These are phyloP conservation scores for Chloroceryle aenea DNA, from an alignment of 2,113 vertebrate species.

Conservation along the genomic window DNA sequence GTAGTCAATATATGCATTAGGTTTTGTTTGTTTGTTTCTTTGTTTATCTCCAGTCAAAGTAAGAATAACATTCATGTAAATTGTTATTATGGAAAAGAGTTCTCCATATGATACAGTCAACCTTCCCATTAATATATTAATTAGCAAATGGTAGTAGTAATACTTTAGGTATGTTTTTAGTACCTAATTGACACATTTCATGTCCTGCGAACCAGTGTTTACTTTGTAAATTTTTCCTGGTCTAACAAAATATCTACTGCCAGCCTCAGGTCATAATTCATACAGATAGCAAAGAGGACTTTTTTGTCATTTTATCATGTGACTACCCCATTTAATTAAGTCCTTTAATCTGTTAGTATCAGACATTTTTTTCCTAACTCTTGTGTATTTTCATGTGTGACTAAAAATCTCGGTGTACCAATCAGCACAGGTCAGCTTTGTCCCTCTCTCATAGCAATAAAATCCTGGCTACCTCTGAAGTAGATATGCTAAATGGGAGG, in stretches of 20 bases:
- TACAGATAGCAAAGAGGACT: slow-evolving; percentile 51
- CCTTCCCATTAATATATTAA: neutral
- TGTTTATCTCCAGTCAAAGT: neutral
- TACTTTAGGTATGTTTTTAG: slow-evolving; percentile 37
- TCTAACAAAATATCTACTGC: slow-evolving; percentile 50
- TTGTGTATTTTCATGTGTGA: neutral
- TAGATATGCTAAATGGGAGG: slow-evolving; percentile 8
- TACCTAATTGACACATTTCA: slow-evolving; percentile 37
- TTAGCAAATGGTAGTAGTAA: neutral
- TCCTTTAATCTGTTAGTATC: slow-evolving; percentile 10
- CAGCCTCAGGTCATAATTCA: slow-evolving; percentile 54
- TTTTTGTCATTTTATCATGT: slow-evolving; percentile 52
- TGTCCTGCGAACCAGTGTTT: slow-evolving; percentile 20
- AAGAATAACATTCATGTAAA: neutral
- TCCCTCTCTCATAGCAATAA: slow-evolving; percentile 54
- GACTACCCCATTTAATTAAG: slow-evolving; percentile 72
- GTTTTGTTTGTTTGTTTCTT: neutral
- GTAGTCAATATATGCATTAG: neutral
- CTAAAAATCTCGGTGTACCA: neutral
- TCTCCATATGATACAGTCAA: neutral
- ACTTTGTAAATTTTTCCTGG: slow-evolving; percentile 73
- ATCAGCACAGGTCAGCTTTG: slow-evolving; percentile 18
- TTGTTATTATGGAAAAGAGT: neutral
- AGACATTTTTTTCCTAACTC: neutral
- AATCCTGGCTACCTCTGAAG: slow-evolving; percentile 49